A percentile compares a stretch with the other conserved stretches of the same genome.
Conservation (phyloP, 2,797 vertebrate genomes). For the Manis javanica region DNA sequence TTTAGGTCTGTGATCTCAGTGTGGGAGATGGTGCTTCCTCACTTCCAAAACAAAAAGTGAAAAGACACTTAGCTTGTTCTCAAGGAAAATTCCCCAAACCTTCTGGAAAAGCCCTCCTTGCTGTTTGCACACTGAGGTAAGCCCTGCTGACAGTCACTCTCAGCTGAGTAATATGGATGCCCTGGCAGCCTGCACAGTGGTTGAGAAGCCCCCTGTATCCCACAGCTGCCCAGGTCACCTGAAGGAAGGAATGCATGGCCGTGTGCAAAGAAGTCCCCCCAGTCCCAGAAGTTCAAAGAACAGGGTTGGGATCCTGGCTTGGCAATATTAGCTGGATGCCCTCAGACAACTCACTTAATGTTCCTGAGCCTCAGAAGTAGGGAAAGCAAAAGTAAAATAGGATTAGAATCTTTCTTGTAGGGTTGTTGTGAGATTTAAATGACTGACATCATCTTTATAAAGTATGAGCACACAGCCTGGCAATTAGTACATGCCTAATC, state of each 20-base stretch:
- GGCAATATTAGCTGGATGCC: neutral
- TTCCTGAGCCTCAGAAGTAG: slow-evolving; percentile 1
- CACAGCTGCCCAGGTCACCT: neutral
- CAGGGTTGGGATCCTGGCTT: neutral
- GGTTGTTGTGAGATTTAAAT: neutral
- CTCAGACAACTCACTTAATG: neutral
- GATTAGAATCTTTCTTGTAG: neutral
- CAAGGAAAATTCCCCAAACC: slow-evolving; percentile 40
- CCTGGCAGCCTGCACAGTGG: fast-evolving
- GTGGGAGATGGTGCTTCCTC: slow-evolving; percentile 14
- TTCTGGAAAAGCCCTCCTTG: slow-evolving; percentile 62
- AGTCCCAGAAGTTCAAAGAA: neutral
- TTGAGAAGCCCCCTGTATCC: too few relatives aligned
- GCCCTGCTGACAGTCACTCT: neutral
- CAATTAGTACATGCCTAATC: too few relatives aligned
- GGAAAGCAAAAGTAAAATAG: neutral
- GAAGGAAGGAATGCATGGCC: too few relatives aligned
- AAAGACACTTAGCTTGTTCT: slow-evolving; percentile 2
- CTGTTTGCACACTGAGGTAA: neutral
- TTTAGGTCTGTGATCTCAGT: neutral
- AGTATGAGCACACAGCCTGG: neutral
- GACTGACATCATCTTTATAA: neutral
- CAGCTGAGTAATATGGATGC: neutral
- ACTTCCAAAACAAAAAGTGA: slow-evolving; percentile 47
- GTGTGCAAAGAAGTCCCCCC: fast-evolving